phyloP scores from a whole-genome alignment of 2,797 vertebrate species.

The Pelodytes ibericus region DNA sequence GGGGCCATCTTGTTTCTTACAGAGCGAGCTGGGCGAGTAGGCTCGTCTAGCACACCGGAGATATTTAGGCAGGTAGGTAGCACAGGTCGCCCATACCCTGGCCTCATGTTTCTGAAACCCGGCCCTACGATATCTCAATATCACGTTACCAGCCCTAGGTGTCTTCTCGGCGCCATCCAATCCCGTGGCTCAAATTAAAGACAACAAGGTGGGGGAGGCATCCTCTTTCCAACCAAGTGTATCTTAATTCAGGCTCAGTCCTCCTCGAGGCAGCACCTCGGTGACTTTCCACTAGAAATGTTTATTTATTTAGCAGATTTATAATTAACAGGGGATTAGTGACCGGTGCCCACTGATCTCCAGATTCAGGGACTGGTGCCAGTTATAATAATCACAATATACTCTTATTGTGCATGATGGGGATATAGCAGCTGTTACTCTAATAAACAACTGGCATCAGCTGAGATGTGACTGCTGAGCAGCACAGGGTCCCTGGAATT shows the following conservation, averaged over 20 bases:
- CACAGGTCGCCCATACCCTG: neutral
- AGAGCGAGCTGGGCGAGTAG: no score
- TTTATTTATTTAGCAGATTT: slow-evolving; percentile 21
- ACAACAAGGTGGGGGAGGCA: neutral
- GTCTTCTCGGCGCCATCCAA: slow-evolving; percentile 30
- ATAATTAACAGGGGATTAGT: neutral
- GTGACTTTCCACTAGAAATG: slow-evolving; percentile 6
- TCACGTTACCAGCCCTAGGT: slow-evolving; percentile 16
- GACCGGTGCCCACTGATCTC: neutral
- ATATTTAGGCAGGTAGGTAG: neutral
- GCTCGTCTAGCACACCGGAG: no score
- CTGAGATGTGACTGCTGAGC: no score
- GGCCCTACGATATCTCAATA: slow-evolving; percentile 12
- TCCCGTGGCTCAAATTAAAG: slow-evolving; percentile 27
- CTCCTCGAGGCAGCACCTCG: neutral
- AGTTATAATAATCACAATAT: no score
- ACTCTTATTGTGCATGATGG: neutral
- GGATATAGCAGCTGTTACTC: no score
- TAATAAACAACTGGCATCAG: no score
- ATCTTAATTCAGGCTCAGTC: slow-evolving; percentile 17
- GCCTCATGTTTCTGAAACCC: slow-evolving; percentile 6
- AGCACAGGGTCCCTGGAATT: no score
- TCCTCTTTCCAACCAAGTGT: neutral
- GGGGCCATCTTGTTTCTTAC: no score
- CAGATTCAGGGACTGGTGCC: neutral